Conservation (phyloP, 2,113 vertebrate species). For the Centrocercus urophasianus region DNA sequence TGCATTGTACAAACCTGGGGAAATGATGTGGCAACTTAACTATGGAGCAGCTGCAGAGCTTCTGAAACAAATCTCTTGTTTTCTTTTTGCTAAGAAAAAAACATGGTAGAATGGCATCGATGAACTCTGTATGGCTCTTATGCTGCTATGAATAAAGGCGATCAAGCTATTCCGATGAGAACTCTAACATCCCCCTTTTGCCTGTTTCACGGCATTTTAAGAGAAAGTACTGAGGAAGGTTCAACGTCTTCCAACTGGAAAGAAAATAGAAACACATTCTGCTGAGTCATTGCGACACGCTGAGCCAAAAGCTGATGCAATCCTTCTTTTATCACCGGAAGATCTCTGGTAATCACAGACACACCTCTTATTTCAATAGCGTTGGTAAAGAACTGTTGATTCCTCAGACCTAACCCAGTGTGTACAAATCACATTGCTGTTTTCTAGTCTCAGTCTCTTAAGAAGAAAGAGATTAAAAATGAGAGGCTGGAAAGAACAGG, state of each 20-base stretch:
- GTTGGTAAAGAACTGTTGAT: constrained; percentile 36
- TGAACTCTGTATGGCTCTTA: background rate
- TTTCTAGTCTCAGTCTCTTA: constrained; percentile 18
- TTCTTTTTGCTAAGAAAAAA: background rate
- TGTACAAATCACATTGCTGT: background rate
- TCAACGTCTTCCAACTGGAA: constrained; percentile 35
- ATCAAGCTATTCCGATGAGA: background rate
- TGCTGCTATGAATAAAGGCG: fast-evolving
- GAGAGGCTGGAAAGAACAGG: background rate
- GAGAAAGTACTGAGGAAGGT: constrained; percentile 39
- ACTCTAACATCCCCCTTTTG: background rate
- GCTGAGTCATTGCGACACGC: constrained; percentile 77
- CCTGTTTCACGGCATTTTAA: background rate
- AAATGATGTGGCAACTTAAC: background rate
- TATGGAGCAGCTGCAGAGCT: background rate
- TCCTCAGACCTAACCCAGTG: constrained; percentile 53
- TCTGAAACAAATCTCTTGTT: background rate
- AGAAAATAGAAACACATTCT: constrained; percentile 42
- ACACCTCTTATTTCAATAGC: constrained; percentile 75
- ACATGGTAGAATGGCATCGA: background rate
- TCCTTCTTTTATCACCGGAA: constrained; percentile 68
- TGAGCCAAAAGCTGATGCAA: constrained; percentile 72
- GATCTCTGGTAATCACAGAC: constrained; percentile 69
- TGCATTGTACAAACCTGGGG: background rate
- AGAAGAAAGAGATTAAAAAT: background rate